Conservation (phyloP, 2,888 invertebrate genomes). For the Clivina fossor region DNA sequence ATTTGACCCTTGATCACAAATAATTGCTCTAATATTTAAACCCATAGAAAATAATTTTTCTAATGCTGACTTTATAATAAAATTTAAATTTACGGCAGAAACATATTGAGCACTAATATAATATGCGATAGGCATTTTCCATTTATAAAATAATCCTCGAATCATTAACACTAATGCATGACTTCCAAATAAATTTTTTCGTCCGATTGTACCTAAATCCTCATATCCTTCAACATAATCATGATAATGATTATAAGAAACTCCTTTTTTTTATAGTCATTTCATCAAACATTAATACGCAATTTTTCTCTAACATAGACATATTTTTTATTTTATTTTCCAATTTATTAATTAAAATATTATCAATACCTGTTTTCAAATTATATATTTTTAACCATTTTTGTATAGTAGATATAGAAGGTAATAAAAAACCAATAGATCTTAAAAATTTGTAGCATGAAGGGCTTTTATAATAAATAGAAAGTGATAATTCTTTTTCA, state of each 20-base stretch:
- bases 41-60: conserved; percentile 15
- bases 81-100: conserved; percentile 10
- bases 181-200: conserved; percentile 2
- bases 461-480: conserved; percentile 18
- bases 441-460: conserved; percentile 13
- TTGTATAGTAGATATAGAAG: conserved; percentile 10
- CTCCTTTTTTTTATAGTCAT: conserved; percentile 11
- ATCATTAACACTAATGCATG: conserved; percentile 14
- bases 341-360: conserved; percentile 7
- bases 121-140: conserved; percentile 20
- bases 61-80: conserved; percentile 2
- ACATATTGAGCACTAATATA: conserved; percentile 5
- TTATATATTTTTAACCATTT: conserved; percentile 15
- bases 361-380: conserved; percentile 16
- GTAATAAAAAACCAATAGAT: conserved; percentile 7
- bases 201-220: conserved; percentile 5
- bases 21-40: neutral
- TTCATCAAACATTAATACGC: conserved; percentile 14
- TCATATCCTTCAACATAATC: conserved; percentile 15
- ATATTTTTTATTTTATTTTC: conserved; percentile 6
- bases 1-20: conserved; percentile 11
- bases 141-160: conserved; percentile 13
- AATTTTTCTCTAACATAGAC: neutral
- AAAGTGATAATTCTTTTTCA: conserved; percentile 14
- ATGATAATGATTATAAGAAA: conserved; percentile 6